Evolutionary conservation across 2,113 vertebrate species (phyloP), one percentile per base, ranked within the genome.

Genomic region (Pyrgilauda ruficollis): DNA sequence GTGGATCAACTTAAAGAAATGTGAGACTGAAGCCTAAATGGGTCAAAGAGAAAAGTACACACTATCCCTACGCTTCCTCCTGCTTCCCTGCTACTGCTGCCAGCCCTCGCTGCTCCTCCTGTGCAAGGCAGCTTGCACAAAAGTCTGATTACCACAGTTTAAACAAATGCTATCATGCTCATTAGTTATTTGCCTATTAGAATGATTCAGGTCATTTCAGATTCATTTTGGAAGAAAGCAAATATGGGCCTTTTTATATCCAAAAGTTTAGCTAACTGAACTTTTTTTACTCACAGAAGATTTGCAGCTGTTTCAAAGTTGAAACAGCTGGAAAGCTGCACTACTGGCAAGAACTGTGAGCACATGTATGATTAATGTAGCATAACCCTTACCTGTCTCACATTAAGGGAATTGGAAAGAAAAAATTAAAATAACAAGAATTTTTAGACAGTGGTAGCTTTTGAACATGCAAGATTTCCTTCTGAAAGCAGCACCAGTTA

Each of bases 31-130:
- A 62, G 59, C 79, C 90, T 86, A 93, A 94, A 81, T 44, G 89
- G 89, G 82, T 96, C 87, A 96, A 56, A 97, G 81, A 89, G 81
- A 91, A 91, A 93, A 87, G 62, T 26, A 93, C 82, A 93, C 89
- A 9, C 33, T 6, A 87, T 37, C 50, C 84, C 67, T 18, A 3
- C 0, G 0, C 68, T 43, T 95, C 75, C 75, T 79, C 62, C 91
- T 58, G 31, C 73, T 47, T 49, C 56, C 58, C 73, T 55, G 87
- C 77, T 77, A 76, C 87, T 67, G 67, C 59, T 94, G 62, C 61
- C 70, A 83, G 62, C n/a, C 53, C 52, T 53, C 2, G 0, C 35
- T 23, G 3, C 56, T 67, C 50, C 35, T n/a, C 55, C 61, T 31
- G 10, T 15, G 6, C 28, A 21, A 66, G 31, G 4, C 10, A 52